Conservation (phyloP, 2,888 invertebrate genomes). For the Timema podura region DNA sequence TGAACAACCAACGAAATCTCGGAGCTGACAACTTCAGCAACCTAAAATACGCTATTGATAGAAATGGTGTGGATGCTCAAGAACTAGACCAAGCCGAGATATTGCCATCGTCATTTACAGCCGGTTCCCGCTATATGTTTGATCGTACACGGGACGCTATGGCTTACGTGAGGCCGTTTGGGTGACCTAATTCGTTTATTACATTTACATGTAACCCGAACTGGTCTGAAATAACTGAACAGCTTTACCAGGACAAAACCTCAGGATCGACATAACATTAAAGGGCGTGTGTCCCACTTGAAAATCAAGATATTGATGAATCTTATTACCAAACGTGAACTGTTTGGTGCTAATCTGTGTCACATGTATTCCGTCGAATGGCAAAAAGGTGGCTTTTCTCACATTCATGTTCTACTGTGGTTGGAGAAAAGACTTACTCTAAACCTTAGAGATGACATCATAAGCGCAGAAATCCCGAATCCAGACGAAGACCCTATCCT, state of each 20-base stretch:
- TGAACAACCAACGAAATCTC: background rate
- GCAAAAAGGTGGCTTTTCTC: background rate
- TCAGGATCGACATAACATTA: no score
- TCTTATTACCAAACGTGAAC: no score
- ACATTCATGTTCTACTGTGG: background rate
- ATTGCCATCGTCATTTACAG: constrained; percentile 37
- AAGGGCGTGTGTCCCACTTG: no score
- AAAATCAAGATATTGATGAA: no score
- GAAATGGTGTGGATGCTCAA: constrained; percentile 19
- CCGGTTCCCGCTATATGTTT: constrained; percentile 25
- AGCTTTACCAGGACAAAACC: no score
- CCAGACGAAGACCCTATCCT: background rate
- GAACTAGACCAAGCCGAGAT: constrained; percentile 33
- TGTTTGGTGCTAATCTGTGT: background rate
- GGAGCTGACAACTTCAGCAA: constrained; percentile 34
- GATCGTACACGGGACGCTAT: constrained; percentile 41
- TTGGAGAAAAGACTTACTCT: background rate
- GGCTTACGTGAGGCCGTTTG: constrained; percentile 40
- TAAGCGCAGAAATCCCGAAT: background rate
- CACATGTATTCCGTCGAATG: background rate
- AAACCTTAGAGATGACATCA: background rate
- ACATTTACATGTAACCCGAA: constrained; percentile 41
- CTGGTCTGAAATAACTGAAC: constrained; percentile 37
- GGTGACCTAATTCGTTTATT: constrained; percentile 41
- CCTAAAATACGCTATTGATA: constrained; percentile 30